Conservation (phyloP, 2,797 vertebrate species). For the Phrynocephalus vlangalii region DNA sequence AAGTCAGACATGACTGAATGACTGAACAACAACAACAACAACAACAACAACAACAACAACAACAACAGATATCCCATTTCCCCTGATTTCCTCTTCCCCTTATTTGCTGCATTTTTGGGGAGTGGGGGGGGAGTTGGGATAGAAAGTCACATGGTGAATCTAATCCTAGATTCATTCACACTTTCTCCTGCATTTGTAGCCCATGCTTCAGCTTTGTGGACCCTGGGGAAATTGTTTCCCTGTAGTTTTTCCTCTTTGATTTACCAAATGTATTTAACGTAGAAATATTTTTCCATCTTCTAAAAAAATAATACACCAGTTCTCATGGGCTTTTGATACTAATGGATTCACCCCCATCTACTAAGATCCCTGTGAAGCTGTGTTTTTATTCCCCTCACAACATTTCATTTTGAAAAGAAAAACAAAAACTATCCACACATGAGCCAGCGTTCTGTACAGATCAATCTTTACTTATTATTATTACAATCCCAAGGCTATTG, state of each 20-base stretch:
- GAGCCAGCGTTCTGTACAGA: neutral
- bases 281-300: neutral
- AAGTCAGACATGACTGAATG: too few relatives aligned
- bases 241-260: neutral
- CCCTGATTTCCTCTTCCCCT: too few relatives aligned
- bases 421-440: neutral
- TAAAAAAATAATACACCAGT: neutral
- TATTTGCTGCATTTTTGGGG: too few relatives aligned
- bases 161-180: neutral
- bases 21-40: too few relatives aligned
- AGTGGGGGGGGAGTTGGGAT: too few relatives aligned
- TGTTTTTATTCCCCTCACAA: neutral
- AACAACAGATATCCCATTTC: neutral
- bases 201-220: neutral
- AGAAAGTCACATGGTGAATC: neutral
- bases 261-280: neutral
- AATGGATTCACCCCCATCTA: neutral
- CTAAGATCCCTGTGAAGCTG: neutral
- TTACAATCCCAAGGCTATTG: neutral
- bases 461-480: neutral
- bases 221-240: neutral
- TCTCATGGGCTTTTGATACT: neutral
- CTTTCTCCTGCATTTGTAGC: neutral
- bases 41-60: too few relatives aligned
- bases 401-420: neutral